Evolutionary conservation across 2,888 invertebrate species (phyloP).

Genomic region (Meteorus cinctellus): DNA sequence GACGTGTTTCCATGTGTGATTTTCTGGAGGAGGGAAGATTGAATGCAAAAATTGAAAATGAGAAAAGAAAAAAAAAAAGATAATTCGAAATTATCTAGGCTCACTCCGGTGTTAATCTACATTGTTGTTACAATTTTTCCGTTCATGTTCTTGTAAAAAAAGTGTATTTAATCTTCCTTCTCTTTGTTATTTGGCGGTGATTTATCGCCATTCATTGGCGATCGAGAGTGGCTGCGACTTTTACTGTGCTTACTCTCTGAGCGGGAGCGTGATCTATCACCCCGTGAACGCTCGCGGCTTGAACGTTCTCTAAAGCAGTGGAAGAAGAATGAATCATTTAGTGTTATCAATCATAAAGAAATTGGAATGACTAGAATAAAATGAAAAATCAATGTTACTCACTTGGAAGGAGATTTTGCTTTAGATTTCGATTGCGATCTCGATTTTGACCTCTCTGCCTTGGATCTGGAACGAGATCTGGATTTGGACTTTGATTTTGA

Average conservation of each 20-base stretch:
- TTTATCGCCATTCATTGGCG: conserved; percentile 72
- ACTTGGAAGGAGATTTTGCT: conserved; percentile 75
- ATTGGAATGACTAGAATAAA: conserved; percentile 33
- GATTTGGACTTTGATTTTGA: conserved; percentile 80
- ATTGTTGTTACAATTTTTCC: conserved; percentile 30
- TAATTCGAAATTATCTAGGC: conserved; percentile 24
- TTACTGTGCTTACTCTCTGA: conserved; percentile 72
- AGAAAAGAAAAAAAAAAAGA: conserved; percentile 1
- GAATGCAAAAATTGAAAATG: conserved; percentile 31
- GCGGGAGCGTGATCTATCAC: conserved; percentile 70
- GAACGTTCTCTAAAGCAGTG: conserved; percentile 66
- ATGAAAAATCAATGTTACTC: conserved; percentile 58
- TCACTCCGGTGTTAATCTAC: conserved; percentile 29
- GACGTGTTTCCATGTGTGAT: neutral
- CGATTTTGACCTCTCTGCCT: conserved; percentile 76
- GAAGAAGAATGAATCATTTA: neutral
- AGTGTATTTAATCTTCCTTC: conserved; percentile 65
- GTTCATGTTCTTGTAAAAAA: conserved; percentile 43
- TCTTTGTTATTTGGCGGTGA: conserved; percentile 67
- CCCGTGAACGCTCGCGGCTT: conserved; percentile 71
- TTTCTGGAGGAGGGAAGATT: neutral
- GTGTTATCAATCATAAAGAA: neutral
- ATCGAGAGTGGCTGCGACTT: conserved; percentile 69
- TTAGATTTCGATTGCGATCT: conserved; percentile 76
- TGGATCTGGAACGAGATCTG: conserved; percentile 78